Evolutionary conservation across 2,888 invertebrate species (phyloP), one percentile per base, ranked within the genome.

Genomic region (Apomyelois bistriatella): DNA sequence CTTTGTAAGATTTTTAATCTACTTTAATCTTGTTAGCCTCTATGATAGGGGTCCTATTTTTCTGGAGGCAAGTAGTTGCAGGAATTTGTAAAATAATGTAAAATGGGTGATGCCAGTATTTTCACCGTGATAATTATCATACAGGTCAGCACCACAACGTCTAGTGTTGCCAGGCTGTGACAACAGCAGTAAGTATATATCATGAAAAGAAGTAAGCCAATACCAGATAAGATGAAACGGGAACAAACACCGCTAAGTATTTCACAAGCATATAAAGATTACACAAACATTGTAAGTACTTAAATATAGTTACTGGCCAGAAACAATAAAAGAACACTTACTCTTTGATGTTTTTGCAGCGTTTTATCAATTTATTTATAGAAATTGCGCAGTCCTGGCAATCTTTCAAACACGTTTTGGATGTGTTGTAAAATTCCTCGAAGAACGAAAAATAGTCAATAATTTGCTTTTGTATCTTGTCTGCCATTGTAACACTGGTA

Each of bases 361-460:
- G 90, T 71, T 89, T 85, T 65, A 89, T 82, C 66, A 88, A 79
- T 78, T 91, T 91, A 79, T 83, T 79, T 68, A 92, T 83, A 78
- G 87, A 83, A 61, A 79, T 75, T 67, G 90, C 80, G 70, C 83
- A 84, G 73, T 85, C 86, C 75, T 82, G 82, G 82, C 90, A 85
- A 66, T 89, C 85, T 79, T 85, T 84, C 83, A 92, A 83, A 72
- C 80, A 78, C 70, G 72, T 75, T 78, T 82, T 85, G 64, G 90
- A 85, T 53, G 77, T 81, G 54, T 81, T 83, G 61, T 86, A 80
- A 65, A 91, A 91, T 65, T 82, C 81, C 59, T 89, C 88, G 59
- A 92, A 85, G 68, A 76, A 82, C 43, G 88, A 85, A 76, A 91
- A 92, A 68, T 90, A 91, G 65, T 84, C 88, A 66, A 89, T 75